Base-by-base conservation (phyloP, 2,888 invertebrate genomes). In the Lathronympha strigana region DNA sequence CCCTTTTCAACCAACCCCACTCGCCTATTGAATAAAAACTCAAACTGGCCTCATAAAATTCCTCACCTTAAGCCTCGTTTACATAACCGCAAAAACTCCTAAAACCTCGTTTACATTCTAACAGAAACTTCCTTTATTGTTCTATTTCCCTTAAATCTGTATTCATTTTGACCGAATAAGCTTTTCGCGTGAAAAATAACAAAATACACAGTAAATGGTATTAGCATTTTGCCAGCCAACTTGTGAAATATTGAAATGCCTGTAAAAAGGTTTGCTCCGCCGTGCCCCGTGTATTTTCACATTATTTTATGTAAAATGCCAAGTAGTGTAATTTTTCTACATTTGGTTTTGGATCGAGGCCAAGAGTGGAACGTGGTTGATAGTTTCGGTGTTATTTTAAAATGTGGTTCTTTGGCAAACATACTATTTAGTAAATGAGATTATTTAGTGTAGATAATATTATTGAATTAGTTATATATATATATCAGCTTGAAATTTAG, bases 191-290 rank as follows among this genome's bases (percentile, higher is more conserved):
- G 47, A 57, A 43, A 57, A 57, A 45, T 19, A 57, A 45, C 21
- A 57, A 53, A 53, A 45, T 40, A 25, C 40, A 45, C 19, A 57
- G 57, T 57, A 57, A 57, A 57, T 45, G 57, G 43, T n/a, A 57
- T 57, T 57, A 19, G 31, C 45, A 45, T 57, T 57, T 57, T 57
- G 19, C 55, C 28, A 31, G 19, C 19, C 31, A 40, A 31, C 31
- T 43, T 57, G 36, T 53, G 45, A 57, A 31, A 57, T 45, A 57
- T 57, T 57, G 57, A 45, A 57, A 19, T 23, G 45, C 40, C 43
- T 43, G 17, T 25, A 57, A 57, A 54, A 57, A 45, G 57, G 31
- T 31, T 19, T 31, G 31, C 31, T 57, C 31, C 19, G 19, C 43
- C 40, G 17, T 17, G 17, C n/a, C 55, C 6, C 47, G 23, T 23